phyloP scores from a whole-genome alignment of 2,888 invertebrate genomes.

The Ditula angustiorana region DNA sequence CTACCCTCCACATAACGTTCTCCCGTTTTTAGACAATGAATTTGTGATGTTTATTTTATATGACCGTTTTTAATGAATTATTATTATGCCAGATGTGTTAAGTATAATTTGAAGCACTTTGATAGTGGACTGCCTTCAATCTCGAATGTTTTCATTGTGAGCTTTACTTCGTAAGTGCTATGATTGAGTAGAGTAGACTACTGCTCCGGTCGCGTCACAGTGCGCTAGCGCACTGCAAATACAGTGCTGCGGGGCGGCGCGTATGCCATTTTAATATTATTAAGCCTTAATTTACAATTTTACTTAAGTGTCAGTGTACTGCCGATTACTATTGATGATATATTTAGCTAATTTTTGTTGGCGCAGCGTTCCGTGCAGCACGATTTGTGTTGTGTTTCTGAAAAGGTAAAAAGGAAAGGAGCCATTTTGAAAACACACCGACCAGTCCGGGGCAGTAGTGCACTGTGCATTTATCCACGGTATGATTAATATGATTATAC shows the following conservation, averaged over 20 bases:
- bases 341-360: slow-evolving; percentile 47
- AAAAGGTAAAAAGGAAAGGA: slow-evolving; percentile 94
- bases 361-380: slow-evolving; percentile 69
- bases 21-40: slow-evolving; percentile 45
- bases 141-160: slow-evolving; percentile 73
- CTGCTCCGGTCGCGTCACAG: slow-evolving; percentile 76
- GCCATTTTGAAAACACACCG: slow-evolving; percentile 96
- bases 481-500: slow-evolving; percentile 54
- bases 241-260: slow-evolving; percentile 58
- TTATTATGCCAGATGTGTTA: slow-evolving; percentile 51
- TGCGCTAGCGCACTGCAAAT: slow-evolving; percentile 71
- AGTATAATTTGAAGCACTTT: slow-evolving; percentile 49
- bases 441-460: slow-evolving; percentile 78
- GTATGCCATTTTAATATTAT: slow-evolving; percentile 47
- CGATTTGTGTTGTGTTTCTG: slow-evolving; percentile 95
- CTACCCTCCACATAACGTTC: slow-evolving; percentile 53
- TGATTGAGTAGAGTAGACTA: slow-evolving; percentile 74
- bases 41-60: slow-evolving; percentile 54
- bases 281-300: slow-evolving; percentile 41
- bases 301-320: slow-evolving; percentile 57
- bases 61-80: slow-evolving; percentile 56
- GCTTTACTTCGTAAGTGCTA: slow-evolving; percentile 73
- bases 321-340: slow-evolving; percentile 49
- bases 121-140: slow-evolving; percentile 73
- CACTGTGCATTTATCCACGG: slow-evolving; percentile 76